Evolutionary conservation across 2,888 invertebrate species (phyloP).

Genomic region (Orchesella flavescens): DNA sequence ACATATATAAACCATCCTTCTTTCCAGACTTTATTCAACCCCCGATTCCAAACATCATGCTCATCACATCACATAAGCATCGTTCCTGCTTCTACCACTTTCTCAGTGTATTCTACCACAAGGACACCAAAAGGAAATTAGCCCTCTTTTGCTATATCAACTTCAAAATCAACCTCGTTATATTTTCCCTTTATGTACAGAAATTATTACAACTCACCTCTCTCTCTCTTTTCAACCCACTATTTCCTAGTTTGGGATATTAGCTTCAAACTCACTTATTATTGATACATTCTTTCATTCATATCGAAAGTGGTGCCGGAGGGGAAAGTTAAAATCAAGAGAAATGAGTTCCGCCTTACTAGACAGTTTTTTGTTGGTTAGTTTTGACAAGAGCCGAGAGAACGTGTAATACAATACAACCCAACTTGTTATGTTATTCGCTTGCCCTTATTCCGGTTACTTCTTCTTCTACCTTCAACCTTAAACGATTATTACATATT

Average conservation of each 20-base stretch:
- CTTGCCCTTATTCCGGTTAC: background rate
- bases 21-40: too few species aligned
- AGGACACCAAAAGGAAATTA: too few species aligned
- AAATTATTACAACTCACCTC: too few species aligned
- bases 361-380: background rate
- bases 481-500: slow-evolving; percentile 1
- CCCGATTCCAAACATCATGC: too few species aligned
- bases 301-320: background rate
- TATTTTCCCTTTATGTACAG: too few species aligned
- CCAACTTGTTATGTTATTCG: background rate
- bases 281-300: background rate
- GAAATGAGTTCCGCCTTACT: background rate
- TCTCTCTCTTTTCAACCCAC: too few species aligned
- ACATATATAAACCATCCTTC: too few species aligned
- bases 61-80: too few species aligned
- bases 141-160: too few species aligned
- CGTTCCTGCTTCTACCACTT: too few species aligned
- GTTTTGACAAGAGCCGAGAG: background rate
- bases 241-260: background rate
- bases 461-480: background rate
- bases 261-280: background rate
- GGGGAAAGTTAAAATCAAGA: slow-evolving; percentile 1
- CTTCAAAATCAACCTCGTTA: too few species aligned
- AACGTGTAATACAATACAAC: background rate
- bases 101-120: too few species aligned